Base-by-base conservation (phyloP, 2,888 invertebrate genomes). In the Masnerella sp. region DNA sequence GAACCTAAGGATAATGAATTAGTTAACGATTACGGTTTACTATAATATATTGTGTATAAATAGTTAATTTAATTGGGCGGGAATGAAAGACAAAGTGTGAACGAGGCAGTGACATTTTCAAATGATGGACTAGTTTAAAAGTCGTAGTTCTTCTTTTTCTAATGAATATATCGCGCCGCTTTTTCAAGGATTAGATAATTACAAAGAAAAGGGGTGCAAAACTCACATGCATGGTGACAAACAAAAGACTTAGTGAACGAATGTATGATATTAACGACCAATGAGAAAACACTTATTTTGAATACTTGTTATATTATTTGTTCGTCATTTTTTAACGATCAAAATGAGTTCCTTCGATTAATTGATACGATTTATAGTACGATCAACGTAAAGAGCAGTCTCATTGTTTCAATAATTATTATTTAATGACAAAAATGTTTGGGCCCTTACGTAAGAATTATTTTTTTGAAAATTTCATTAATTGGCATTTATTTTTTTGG, bases 1-100 rank as follows among this genome's bases (percentile, higher is more conserved):
- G 76, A 71, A 74, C 67, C 75, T 81, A 81, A 81, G 59, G 70
- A 79, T 74, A 82, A 82, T 79, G 81, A 79, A 79, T 77, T 79
- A 82, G 81, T 82, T 85, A 83, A 83, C 83, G 81, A 85, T 82
- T 83, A 85, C 83, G 83, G 83, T 87, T 86, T 86, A 86, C 82
- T 83, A 86, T 87, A 86, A 86, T 86, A 86, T 86, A 87, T 87
- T 86, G 86, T 84, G 85, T 86, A 87, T 86, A 87, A 86, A 85
- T 87, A 87, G 85, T 83, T 87, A 87, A 86, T 87, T 86, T 81
- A 86, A 86, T 83, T 83, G 80, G 79, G 79, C 61, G 79, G 78
- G 78, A 77, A 76, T 64, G 77, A 78, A 75, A 67, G 74, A 75
- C 75, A 45, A 8, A 30, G 74, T 62, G 74, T 72, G 75, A 73